These are phyloP conservation scores for Telenomus remus DNA, from an alignment of 1,140 invertebrate species.

Conservation along the genomic window DNA sequence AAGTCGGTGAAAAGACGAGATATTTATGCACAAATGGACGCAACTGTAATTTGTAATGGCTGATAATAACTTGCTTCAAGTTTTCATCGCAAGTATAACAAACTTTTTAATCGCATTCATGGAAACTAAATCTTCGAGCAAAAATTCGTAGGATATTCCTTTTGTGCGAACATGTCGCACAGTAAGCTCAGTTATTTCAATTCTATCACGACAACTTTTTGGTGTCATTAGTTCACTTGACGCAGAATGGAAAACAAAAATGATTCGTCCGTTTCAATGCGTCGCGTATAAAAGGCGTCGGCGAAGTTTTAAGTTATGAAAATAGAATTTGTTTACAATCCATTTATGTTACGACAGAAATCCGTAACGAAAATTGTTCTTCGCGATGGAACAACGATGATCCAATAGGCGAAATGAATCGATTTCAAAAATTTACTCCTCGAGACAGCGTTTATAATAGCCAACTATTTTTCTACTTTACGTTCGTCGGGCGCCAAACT, in stretches of 20 bases:
- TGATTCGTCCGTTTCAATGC: no score
- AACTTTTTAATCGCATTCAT: constrained; percentile 47
- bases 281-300: no score
- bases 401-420: constrained; percentile 22
- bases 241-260: no score
- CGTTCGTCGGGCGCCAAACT: constrained; percentile 33
- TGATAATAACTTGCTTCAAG: constrained; percentile 21
- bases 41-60: constrained; percentile 37
- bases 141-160: constrained; percentile 41
- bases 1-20: no score
- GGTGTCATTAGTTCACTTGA: no score
- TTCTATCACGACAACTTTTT: no score
- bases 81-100: constrained; percentile 18
- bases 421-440: constrained; percentile 42
- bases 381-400: constrained; percentile 12
- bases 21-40: constrained; percentile 30
- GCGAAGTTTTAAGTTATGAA: no score
- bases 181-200: constrained; percentile 2
- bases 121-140: constrained; percentile 30
- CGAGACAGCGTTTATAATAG: constrained; percentile 31
- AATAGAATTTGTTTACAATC: no score
- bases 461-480: constrained; percentile 50
- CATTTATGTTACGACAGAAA: no score
- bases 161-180: constrained; percentile 17
- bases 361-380: constrained; percentile 18